Base-by-base conservation (phyloP, 2,113 vertebrate species). In the Hiodon tergisus region DNA sequence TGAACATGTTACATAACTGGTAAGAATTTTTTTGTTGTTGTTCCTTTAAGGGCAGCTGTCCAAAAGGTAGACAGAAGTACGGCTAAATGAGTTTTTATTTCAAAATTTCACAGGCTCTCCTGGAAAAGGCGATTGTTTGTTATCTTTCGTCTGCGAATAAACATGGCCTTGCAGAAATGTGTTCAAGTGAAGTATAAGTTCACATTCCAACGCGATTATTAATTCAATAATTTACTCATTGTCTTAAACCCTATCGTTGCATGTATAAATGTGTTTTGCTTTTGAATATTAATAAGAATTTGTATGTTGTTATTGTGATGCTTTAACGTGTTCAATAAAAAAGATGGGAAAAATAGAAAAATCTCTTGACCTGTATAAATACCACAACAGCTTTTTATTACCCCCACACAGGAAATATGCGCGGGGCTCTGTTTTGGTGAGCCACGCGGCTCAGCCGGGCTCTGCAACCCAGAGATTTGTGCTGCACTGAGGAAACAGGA, bases 291-390 rank as follows among this genome's bases (percentile, higher is more conserved):
- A 87, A 80, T 85, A 88, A 84, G 82, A 69, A 87, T 87, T 80
- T 92, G 86, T 90, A 84, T 90, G 88, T 91, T 89, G 88, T 92
- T 87, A 87, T 81, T 83, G 87, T 92, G 86, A 71, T 89, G 90
- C 87, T 93, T 95, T 94, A 92, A 90, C 90, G 90, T 96, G 93
- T 93, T 92, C 84, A 75, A 93, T 76, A 82, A 86, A 88, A 89
- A 88, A 87, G 83, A 89, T 79, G 85, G 84, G 84, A 66, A 83
- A 73, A 52, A 81, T 80, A 79, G 66, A 76, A 88, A 84, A 82
- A 76, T 85, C 31, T 75, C 77, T 88, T 89, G 78, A 87, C 88
- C 60, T 83, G 6, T 31, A 31, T 82, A 78, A 85, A 75, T 61
- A 86, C 81, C 13, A 61, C 78, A 70, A 73, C 66, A 78, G 85